These are phyloP conservation scores for Prietella phreatophila DNA, from an alignment of 2,113 vertebrate species.

Conservation along the genomic window DNA sequence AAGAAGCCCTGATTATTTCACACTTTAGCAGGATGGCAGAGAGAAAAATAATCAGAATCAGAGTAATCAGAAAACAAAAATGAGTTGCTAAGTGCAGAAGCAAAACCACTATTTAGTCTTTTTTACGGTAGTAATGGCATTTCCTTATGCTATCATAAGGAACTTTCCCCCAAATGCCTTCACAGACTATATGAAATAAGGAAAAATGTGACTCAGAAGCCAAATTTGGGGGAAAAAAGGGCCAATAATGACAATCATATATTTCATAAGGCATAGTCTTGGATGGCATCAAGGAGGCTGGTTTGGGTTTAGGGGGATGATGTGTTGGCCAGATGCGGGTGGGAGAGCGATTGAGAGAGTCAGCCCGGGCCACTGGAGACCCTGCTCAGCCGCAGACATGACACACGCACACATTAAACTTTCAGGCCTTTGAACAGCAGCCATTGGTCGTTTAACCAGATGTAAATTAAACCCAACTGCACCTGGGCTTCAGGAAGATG, in stretches of 20 bases:
- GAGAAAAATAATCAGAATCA: not conserved
- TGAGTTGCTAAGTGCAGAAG: not conserved
- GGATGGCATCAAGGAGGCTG: constrained; percentile 1
- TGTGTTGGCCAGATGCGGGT: constrained; percentile 42
- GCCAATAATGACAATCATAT: not conserved
- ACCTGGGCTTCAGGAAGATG: constrained; percentile 12
- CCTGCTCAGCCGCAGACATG: constrained; percentile 22
- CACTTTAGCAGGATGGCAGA: not conserved
- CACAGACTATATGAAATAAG: not conserved
- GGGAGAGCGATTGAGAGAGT: not conserved
- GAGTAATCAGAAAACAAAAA: not conserved
- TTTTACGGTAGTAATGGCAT: not conserved
- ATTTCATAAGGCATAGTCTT: not conserved
- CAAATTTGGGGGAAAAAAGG: not conserved
- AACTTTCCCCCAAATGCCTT: not conserved
- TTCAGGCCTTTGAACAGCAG: constrained; percentile 24
- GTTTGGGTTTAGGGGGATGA: constrained; percentile 15
- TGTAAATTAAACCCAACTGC: constrained; percentile 23
- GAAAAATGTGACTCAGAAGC: not conserved
- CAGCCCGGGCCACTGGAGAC: constrained; percentile 4
- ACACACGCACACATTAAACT: constrained; percentile 30
- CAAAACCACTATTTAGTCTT: not conserved
- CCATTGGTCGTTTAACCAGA: constrained; percentile 22
- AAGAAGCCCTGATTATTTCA: constrained; percentile 14
- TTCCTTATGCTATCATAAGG: constrained; percentile 1